Evolutionary conservation across 2,888 invertebrate genomes (phyloP).

Genomic region (Coenonympha glycerion): DNA sequence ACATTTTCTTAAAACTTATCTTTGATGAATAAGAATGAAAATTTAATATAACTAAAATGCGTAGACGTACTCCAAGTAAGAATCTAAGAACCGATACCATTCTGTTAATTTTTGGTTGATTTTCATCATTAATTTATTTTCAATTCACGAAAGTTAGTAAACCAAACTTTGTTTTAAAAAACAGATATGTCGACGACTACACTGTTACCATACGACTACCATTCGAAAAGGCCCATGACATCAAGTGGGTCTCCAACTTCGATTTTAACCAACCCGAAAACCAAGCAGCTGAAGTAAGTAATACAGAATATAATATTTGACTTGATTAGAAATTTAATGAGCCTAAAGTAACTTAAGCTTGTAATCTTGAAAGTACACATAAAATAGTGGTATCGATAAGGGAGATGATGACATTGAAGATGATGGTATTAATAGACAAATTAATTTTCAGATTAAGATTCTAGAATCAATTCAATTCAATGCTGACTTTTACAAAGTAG

Average conservation of each 20-base stretch:
- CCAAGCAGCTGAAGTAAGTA: slow-evolving; percentile 57
- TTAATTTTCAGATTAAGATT: slow-evolving; percentile 44
- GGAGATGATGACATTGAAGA: too few species aligned
- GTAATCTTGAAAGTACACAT: background rate
- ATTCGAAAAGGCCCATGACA: slow-evolving; percentile 73
- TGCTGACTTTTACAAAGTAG: slow-evolving; percentile 68
- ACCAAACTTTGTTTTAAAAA: background rate
- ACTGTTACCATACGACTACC: slow-evolving; percentile 71
- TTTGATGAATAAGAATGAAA: too few species aligned
- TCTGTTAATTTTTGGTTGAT: background rate
- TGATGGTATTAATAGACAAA: too few species aligned
- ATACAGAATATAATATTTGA: too few species aligned
- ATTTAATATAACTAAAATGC: too few species aligned
- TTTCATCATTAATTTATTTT: too few species aligned
- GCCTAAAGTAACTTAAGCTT: too few species aligned
- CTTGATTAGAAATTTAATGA: too few species aligned
- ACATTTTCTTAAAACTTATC: too few species aligned
- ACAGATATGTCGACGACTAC: slow-evolving; percentile 65
- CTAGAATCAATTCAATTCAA: slow-evolving; percentile 68
- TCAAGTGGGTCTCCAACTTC: slow-evolving; percentile 63
- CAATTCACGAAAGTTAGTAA: background rate
- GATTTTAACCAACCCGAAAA: slow-evolving; percentile 51
- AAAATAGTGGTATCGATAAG: background rate
- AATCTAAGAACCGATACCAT: background rate
- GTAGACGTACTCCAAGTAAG: background rate